Base-by-base conservation (phyloP, 1,140 invertebrate species). In the Lycorma delicatula region DNA sequence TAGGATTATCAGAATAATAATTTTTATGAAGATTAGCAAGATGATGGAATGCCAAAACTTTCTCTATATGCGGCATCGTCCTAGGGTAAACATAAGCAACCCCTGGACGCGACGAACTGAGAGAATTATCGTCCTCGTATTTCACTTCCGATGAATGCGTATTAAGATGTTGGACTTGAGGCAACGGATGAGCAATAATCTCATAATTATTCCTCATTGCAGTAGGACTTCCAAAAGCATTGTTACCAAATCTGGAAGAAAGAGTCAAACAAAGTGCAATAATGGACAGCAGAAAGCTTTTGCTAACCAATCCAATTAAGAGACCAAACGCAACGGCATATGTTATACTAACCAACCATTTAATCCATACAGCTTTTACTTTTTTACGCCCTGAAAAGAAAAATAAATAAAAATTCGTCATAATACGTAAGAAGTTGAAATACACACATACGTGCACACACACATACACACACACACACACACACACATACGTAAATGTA, bases 281-380 rank as follows among this genome's bases (percentile, higher is more conserved):
- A 13, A 56, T 16, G 23, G 54, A 56, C 54, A 56, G 22, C 9
- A 38, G 29, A 20, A 56, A 22, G 7, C 36, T 25, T 26, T 56
- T 56, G 54, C 54, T 56, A 25, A 56, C 28, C 23, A 56, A 16
- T 4, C 36, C 54, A 2, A 38, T 29, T 11, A 56, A 13, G 25
- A 56, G 22, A n/a, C 54, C 44, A 38, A 56, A 56, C 20, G 26
- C 20, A 11, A 47, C 13, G 9, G 54, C 44, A 18, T 46, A 18
- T n/a, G 46, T 34, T n/a, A 28, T 38, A 18, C 22, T 38, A 11
- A 22, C 54, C 54, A 47, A 22, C 36, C 44, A 56, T 9, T 29
- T 25, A 23, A 44, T 16, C 41, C 41, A 44, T 2, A 16, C 16
- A 16, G 41, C 23, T 11, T 44, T 44, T 16, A 44, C 23, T 22